These are phyloP conservation scores for Mus minutoides DNA, from an alignment of 2,797 vertebrate species.

Conservation along the genomic window DNA sequence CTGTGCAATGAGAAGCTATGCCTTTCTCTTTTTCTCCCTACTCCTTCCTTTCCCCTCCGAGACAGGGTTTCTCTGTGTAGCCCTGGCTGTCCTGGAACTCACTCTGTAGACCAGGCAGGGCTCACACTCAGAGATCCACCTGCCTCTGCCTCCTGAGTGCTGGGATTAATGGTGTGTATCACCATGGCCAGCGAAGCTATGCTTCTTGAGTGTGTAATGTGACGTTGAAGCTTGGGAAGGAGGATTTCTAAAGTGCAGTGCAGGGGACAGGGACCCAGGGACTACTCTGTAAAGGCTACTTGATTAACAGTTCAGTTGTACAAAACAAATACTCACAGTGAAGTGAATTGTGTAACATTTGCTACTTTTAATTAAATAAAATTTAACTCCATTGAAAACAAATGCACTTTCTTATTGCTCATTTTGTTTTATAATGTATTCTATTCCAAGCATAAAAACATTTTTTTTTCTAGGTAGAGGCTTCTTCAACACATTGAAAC, in stretches of 20 bases:
- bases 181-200: not conserved
- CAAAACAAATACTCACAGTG: slow-evolving; percentile 66
- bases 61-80: not conserved
- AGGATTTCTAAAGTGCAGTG: not conserved
- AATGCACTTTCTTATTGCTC: slow-evolving; percentile 11
- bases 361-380: slow-evolving; percentile 73
- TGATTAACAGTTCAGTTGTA: slow-evolving; percentile 56
- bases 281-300: slow-evolving; percentile 56
- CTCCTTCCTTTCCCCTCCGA: too few relatives aligned
- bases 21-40: not conserved
- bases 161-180: not conserved
- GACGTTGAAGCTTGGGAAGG: not conserved
- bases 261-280: not conserved
- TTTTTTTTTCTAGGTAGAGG: not conserved
- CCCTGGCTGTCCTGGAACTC: not conserved
- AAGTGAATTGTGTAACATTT: slow-evolving; percentile 71
- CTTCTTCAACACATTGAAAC: not conserved
- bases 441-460: not conserved
- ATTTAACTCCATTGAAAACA: slow-evolving; percentile 71
- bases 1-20: not conserved
- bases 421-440: slow-evolving; percentile 43
- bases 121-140: not conserved
- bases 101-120: not conserved
- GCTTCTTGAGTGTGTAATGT: not conserved
- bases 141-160: not conserved